phyloP scores from a whole-genome alignment of 2,888 invertebrate species.

The Scaptomyza cyrtandrae region DNA sequence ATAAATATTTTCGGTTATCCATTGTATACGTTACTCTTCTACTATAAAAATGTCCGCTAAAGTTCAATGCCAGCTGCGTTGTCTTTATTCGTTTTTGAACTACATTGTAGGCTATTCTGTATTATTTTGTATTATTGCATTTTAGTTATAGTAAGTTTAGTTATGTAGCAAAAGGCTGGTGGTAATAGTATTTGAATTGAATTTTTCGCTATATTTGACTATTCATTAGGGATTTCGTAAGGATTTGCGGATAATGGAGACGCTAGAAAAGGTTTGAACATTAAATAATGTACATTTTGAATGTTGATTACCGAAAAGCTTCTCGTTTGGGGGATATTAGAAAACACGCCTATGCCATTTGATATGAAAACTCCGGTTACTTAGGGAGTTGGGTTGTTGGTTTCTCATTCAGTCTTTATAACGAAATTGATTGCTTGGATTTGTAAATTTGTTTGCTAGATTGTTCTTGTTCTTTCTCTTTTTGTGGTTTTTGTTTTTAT shows the following conservation, averaged over 20 bases:
- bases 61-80: conserved; percentile 34
- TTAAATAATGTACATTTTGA: conserved; percentile 28
- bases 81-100: conserved; percentile 34
- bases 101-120: conserved; percentile 41
- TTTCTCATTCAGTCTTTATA: conserved; percentile 68
- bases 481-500: conserved; percentile 27
- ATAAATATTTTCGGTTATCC: conserved; percentile 22
- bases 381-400: conserved; percentile 40
- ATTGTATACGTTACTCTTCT: conserved; percentile 30
- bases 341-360: conserved; percentile 48
- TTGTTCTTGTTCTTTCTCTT: conserved; percentile 64
- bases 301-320: conserved; percentile 42
- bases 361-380: conserved; percentile 51
- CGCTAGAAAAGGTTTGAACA: conserved; percentile 51
- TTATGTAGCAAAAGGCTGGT: conserved; percentile 75
- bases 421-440: conserved; percentile 76
- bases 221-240: conserved; percentile 53
- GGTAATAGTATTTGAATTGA: conserved; percentile 62
- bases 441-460: conserved; percentile 77
- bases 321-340: conserved; percentile 50
- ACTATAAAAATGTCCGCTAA: conserved; percentile 43
- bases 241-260: conserved; percentile 52
- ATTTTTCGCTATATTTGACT: conserved; percentile 69
- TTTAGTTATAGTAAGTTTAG: conserved; percentile 57
- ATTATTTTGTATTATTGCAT: conserved; percentile 66